Conservation (phyloP, 1,140 invertebrate species). For the Diabrotica undecimpunctata region DNA sequence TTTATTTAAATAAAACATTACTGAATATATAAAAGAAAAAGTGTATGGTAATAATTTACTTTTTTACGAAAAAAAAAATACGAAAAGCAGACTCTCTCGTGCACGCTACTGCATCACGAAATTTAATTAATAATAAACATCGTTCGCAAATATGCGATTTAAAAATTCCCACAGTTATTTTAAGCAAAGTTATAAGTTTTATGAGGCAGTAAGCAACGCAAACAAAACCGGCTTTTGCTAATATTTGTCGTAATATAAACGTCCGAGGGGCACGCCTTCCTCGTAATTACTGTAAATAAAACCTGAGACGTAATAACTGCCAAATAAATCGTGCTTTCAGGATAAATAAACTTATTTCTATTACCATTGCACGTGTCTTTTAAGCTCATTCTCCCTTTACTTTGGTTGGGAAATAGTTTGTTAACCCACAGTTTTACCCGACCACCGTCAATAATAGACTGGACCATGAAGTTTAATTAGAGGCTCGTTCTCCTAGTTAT, state of each 20-base stretch:
- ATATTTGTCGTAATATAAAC: slow-evolving; percentile 16
- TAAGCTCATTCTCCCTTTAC: too few relatives aligned
- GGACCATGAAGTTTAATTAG: too few relatives aligned
- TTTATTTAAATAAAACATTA: too few relatives aligned
- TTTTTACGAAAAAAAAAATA: too few relatives aligned
- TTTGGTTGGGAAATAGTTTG: too few relatives aligned
- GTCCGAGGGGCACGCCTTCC: slow-evolving; percentile 9
- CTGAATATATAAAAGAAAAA: too few relatives aligned
- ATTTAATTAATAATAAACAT: background rate
- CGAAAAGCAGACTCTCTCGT: too few relatives aligned
- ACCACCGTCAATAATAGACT: background rate
- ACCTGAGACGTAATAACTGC: slow-evolving; percentile 7
- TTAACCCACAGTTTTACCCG: too few relatives aligned
- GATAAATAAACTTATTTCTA: slow-evolving; percentile 18
- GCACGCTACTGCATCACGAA: too few relatives aligned
- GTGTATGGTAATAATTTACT: too few relatives aligned
- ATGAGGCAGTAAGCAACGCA: slow-evolving; percentile 14
- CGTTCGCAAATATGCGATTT: background rate
- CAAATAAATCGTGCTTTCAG: slow-evolving; percentile 15
- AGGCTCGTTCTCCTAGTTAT: too few relatives aligned
- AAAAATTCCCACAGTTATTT: slow-evolving; percentile 4
- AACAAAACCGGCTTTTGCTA: slow-evolving; percentile 14
- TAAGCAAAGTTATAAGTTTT: slow-evolving; percentile 16
- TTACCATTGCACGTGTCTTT: slow-evolving; percentile 10
- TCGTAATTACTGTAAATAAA: slow-evolving; percentile 19